phyloP scores from a whole-genome alignment of 2,797 vertebrate species.

The Nannoperca australis region DNA sequence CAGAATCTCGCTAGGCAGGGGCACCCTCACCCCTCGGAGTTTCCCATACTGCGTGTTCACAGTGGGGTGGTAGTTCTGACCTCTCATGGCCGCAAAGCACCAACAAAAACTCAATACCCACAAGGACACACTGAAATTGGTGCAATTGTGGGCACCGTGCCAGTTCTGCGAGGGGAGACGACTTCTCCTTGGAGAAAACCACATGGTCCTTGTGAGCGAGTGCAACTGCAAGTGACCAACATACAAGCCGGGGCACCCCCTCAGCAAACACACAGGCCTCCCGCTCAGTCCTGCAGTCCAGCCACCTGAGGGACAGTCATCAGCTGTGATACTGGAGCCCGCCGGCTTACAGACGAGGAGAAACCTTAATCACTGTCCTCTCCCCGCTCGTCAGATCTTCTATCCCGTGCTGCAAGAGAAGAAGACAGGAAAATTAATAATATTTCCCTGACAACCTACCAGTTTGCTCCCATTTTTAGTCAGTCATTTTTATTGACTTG shows the following conservation, averaged over 20 bases:
- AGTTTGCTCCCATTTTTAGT: constrained; percentile 68
- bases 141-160: constrained; percentile 62
- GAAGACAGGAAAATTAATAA: constrained; percentile 80
- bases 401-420: constrained; percentile 79
- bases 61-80: constrained; percentile 94
- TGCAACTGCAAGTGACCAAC: constrained; percentile 77
- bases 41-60: constrained; percentile 99
- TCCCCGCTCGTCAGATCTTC: constrained; percentile 69
- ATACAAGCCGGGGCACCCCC: constrained; percentile 74
- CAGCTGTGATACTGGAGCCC: constrained; percentile 67
- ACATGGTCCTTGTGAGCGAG: constrained; percentile 85
- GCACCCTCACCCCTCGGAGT: constrained; percentile 93
- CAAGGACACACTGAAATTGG: constrained; percentile 78
- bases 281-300: constrained; percentile 77
- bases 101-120: constrained; percentile 92
- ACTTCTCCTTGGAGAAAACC: constrained; percentile 83
- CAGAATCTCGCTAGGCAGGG: constrained; percentile 96
- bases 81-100: constrained; percentile 81
- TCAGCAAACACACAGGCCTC: constrained; percentile 63
- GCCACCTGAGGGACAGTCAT: constrained; percentile 78
- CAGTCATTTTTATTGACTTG: constrained; percentile 79
- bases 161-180: constrained; percentile 74
- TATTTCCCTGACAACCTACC: constrained; percentile 62
- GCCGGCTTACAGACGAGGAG: constrained; percentile 49
- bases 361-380: constrained; percentile 74